Conservation (phyloP, 2,888 invertebrate genomes). For the Volucella inanis region DNA sequence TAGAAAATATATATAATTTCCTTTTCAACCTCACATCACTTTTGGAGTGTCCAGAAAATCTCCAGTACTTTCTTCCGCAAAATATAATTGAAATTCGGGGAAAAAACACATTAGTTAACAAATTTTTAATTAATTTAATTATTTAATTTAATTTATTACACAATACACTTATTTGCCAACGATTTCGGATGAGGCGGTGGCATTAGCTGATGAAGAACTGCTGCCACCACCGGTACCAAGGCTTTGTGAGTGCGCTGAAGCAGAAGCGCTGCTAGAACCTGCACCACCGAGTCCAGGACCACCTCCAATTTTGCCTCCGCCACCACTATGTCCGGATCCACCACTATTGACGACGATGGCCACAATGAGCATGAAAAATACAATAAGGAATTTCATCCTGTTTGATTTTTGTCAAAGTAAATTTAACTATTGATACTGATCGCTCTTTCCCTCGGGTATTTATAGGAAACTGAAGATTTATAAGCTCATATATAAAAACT, state of each 20-base stretch:
- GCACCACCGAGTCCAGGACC: conserved; percentile 36
- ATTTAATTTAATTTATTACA: neutral
- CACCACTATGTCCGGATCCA: conserved; percentile 42
- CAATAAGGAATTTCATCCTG: conserved; percentile 79
- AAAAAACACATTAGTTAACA: too few species aligned
- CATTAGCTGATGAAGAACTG: conserved; percentile 42
- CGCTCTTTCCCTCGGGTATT: neutral
- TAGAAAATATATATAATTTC: too few species aligned
- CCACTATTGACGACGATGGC: conserved; percentile 76
- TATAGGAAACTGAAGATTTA: neutral
- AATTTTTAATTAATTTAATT: too few species aligned
- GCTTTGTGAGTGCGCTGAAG: conserved; percentile 36
- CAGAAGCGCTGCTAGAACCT: conserved; percentile 29
- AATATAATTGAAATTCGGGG: too few species aligned
- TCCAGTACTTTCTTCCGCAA: too few species aligned
- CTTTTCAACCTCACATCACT: too few species aligned
- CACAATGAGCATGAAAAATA: conserved; percentile 78
- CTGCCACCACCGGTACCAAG: conserved; percentile 32
- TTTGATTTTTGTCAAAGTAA: conserved; percentile 67
- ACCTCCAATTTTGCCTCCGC: conserved; percentile 1
- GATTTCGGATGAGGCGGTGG: conserved; percentile 40
- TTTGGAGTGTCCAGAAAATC: too few species aligned
- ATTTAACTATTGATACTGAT: conserved; percentile 47
- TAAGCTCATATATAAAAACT: neutral
- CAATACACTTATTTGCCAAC: conserved; percentile 35